A percentile compares a stretch with the other conserved stretches of the same genome.
phyloP scores from a whole-genome alignment of 1,140 invertebrate species.

The Neuroterus valhalla region DNA sequence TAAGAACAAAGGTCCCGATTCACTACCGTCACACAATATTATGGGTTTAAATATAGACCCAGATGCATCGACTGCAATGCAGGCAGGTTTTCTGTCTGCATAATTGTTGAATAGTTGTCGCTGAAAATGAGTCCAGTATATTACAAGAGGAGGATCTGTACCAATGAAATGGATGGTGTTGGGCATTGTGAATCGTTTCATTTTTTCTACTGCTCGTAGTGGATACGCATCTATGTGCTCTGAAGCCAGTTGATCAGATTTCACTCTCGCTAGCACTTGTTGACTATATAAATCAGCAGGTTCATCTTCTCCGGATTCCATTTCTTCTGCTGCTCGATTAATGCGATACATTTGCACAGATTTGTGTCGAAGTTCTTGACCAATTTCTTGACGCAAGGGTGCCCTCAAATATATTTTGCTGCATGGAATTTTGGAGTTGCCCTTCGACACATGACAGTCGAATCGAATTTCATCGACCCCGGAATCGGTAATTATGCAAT shows the following conservation, averaged over 20 bases:
- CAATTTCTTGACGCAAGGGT: background rate
- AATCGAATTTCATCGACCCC: background rate
- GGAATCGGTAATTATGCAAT: background rate
- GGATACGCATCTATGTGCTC: background rate
- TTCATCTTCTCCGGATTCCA: background rate
- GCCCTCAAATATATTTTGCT: background rate
- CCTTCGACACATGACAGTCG: background rate
- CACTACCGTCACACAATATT: background rate
- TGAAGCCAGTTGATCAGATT: background rate
- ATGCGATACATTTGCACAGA: background rate
- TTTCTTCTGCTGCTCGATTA: background rate
- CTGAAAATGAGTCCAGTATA: background rate
- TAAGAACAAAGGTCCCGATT: background rate
- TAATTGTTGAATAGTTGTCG: background rate
- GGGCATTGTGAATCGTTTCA: background rate
- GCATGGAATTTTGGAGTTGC: background rate
- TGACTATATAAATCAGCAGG: background rate
- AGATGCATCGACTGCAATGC: background rate
- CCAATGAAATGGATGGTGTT: constrained; percentile 5
- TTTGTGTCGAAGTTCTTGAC: background rate
- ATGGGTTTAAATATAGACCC: background rate
- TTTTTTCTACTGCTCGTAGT: background rate
- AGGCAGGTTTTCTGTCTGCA: background rate
- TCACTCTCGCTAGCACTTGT: background rate
- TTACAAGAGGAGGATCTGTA: background rate